Evolutionary conservation across 2,797 vertebrate species (phyloP), one percentile per base, ranked within the genome.

Genomic region (Mormyrus hasselquistii): DNA sequence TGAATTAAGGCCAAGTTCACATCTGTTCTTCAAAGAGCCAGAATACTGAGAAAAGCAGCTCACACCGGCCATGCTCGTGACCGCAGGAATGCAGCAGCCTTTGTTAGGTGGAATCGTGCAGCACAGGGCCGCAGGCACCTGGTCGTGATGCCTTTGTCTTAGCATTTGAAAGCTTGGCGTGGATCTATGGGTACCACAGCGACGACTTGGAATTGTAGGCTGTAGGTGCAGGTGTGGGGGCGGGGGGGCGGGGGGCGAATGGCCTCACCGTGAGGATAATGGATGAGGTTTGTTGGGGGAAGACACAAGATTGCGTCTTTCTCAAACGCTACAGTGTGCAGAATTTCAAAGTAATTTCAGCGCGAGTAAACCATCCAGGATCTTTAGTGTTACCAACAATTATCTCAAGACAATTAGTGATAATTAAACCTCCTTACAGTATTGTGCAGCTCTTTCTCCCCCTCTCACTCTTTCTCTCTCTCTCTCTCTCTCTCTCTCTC

Each of bases 331-430:
- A 59, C 89, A 88, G 22, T 44, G 38, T 86, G 93, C 90, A 88
- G 59, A 92, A 92, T 94, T 92, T 90, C 16, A 92, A 93, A 94
- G 91, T 92, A 92, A 94, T 93, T 93, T 92, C 92, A 94, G 95
- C 92, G 91, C 55, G 89, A 84, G 73, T 90, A 92, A 91, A 93
- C 92, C 90, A 59, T 88, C 82, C 92, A 93, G 95, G 91, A 91
- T 90, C 90, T 89, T 87, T 87, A 90, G 76, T 91, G 94, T 94
- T 93, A 90, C 92, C 90, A 91, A 49, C 91, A 92, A 90, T 87
- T 88, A 88, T 93, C 91, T 91, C 90, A 0, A 1, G 92, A 93
- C 89, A 92, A 92, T 90, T 91, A 91, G 90, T 90, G 91, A 90
- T 94, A 87, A 19, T 90, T 92, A 90, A 90, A 92, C 90, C 94